Base-by-base conservation (phyloP, 2,113 vertebrate genomes). In the Odontophorus gujanensis region DNA sequence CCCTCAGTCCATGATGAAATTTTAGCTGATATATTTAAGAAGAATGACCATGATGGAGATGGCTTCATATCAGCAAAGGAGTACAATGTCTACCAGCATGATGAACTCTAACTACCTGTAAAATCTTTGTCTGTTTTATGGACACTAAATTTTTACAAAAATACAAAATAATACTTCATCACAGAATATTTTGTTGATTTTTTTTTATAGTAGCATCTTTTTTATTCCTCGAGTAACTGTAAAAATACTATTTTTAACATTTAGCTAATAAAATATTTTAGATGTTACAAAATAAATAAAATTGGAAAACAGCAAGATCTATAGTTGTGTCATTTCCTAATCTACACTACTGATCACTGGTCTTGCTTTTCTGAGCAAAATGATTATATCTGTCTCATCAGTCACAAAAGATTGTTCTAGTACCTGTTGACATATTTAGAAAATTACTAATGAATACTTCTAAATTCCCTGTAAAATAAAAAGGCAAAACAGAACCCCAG, bases 21-120 rank as follows among this genome's bases (percentile, higher is more conserved):
- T 25, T 97, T 99, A 89, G 94, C 96, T 14, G 99, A 99, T 83
- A 98, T 99, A 90, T 99, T 99, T 97, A 97, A 95, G 87, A 99
- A 98, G 97, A 99, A 98, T 21, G 99, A 99, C 90, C 95, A 95
- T 1, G 96, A 99, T 93, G 85, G 87, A 57, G 98, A 99, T 88
- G 99, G 99, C 83, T 95, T 95, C 85, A 99, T 99, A 97, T 99
- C 99, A n/a, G 85, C 98, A 25, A 98, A 97, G 73, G 99, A 99
- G 96, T 99, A 99, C 85, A 99, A 99, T 71, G 96, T 99, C 50
- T 99, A 98, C 92, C 96, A 98, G 50, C 99, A 99, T 25, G 99
- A 99, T 94, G 99, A 99, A 96, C 98, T 99, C 59, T 99, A 98
- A 97, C 47, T 78, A 81, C 58, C 58, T 85, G 21, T 55, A 74